Base-by-base conservation (phyloP, 2,888 invertebrate genomes). In the Drosophila demipolita region DNA sequence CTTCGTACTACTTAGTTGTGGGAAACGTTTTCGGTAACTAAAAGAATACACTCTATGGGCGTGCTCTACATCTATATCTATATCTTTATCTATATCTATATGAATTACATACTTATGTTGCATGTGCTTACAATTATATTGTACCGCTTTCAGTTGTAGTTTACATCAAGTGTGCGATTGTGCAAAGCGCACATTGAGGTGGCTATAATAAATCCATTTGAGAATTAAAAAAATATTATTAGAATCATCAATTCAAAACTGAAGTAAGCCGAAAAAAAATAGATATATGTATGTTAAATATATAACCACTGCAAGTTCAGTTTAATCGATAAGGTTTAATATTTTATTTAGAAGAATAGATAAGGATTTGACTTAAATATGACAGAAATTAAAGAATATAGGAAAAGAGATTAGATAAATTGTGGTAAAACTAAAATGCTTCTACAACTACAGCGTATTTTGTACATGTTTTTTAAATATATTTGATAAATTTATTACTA, bases 1-100 rank as follows among this genome's bases (percentile, higher is more conserved):
- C 61, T 69, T 73, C 73, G 83, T 78, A 26, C 57, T 45, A 33
- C 62, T 55, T 42, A 63, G 60, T 73, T 76, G 74, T 76, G 66
- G 73, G 52, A 58, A 64, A 74, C 70, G 80, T 62, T 66, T 84
- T 76, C 54, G 82, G 75, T 74, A 85, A 82, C 82, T 80, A 62
- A 78, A 81, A 90, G 88, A 89, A 87, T 81, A 82, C 82, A 87
- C 83, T 83, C 69, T 67, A 74, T 58, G 50, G 23, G 45, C 29
- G 26, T 50, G 55, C 15, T 60, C 38, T 66, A 42, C 54, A 33
- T 73, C 33, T 64, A 57, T 72, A 17, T 23, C 2, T 33, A n/a
- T 17, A 49, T 49, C 32, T 33, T 4, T 23, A 45, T 23, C 8
- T 1, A 35, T 53, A 33, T 54, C 36, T 15, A 17, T 15, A 35